These are phyloP conservation scores for Indicator indicator DNA, from an alignment of 2,113 vertebrate genomes.

Conservation along the genomic window DNA sequence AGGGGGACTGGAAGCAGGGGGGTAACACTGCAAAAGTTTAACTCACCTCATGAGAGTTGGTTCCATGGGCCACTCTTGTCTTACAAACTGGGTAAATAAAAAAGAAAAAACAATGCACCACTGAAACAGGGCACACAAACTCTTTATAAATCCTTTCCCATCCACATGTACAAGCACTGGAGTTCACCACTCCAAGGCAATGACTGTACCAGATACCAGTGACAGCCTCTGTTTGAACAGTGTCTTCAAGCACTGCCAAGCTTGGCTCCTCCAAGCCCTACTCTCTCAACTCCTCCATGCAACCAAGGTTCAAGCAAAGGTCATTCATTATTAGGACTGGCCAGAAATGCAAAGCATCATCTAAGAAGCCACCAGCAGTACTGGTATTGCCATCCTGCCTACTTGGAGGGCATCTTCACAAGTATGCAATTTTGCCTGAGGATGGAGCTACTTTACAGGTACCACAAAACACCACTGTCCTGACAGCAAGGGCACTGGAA, in stretches of 20 bases:
- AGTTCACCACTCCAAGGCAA: not conserved
- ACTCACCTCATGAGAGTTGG: constrained; percentile 98
- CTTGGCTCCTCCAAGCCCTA: not conserved
- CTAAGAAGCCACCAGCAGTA: not conserved
- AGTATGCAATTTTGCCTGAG: not conserved
- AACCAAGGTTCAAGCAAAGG: not conserved
- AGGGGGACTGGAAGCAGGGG: not conserved
- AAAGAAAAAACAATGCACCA: constrained; percentile 36
- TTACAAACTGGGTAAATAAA: constrained; percentile 89
- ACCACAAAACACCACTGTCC: not conserved
- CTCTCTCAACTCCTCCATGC: not conserved
- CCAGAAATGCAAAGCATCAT: not conserved
- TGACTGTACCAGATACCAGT: not conserved
- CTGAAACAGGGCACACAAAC: not conserved
- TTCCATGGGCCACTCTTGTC: constrained; percentile 98
- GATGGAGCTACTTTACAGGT: not conserved
- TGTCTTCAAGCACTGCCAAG: not conserved
- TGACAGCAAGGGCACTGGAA: not conserved
- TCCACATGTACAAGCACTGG: not conserved
- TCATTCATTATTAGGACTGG: not conserved
- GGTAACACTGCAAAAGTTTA: not conserved
- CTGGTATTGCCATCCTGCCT: not conserved
- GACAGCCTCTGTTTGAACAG: not conserved
- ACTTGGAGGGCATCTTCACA: not conserved
- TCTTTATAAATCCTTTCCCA: not conserved